phyloP scores from a whole-genome alignment of 2,888 invertebrate species.

The Meiosimyza platycephala region DNA sequence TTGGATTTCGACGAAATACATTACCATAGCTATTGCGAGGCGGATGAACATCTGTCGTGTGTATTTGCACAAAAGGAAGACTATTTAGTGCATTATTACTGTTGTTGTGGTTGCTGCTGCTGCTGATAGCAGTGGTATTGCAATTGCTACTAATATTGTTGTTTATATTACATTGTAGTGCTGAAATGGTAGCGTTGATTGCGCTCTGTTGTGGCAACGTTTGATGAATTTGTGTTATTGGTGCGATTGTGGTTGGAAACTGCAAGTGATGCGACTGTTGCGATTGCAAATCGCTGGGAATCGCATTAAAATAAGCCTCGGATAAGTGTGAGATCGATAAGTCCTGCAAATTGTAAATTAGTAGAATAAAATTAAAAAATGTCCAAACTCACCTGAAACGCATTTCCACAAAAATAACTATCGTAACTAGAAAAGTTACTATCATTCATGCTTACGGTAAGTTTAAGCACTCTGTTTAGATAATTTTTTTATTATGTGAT shows the following conservation, averaged over 20 bases:
- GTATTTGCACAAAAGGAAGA: slow-evolving; percentile 63
- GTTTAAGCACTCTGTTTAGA: background rate
- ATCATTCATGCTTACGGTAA: slow-evolving; percentile 57
- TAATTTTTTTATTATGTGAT: slow-evolving; percentile 8
- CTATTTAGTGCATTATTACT: slow-evolving; percentile 6
- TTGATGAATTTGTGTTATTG: slow-evolving; percentile 22
- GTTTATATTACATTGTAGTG: slow-evolving; percentile 3
- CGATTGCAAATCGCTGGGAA: slow-evolving; percentile 40
- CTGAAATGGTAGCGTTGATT: background rate
- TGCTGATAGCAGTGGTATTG: slow-evolving; percentile 11
- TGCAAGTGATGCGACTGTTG: slow-evolving; percentile 30
- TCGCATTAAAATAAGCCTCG: slow-evolving; percentile 42
- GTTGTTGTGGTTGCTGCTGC: slow-evolving; percentile 20
- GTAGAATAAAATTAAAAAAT: background rate
- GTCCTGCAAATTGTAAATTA: slow-evolving; percentile 26
- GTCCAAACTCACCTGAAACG: slow-evolving; percentile 54
- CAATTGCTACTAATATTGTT: slow-evolving; percentile 8
- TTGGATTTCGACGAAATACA: slow-evolving; percentile 57
- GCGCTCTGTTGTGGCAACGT: slow-evolving; percentile 4
- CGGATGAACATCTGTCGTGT: slow-evolving; percentile 61
- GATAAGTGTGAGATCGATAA: slow-evolving; percentile 18
- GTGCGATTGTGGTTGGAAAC: slow-evolving; percentile 10
- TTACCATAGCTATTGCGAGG: slow-evolving; percentile 59
- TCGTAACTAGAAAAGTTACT: slow-evolving; percentile 53
- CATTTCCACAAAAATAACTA: slow-evolving; percentile 54